Base-by-base conservation (phyloP, 2,888 invertebrate species). In the Amiota communis region DNA sequence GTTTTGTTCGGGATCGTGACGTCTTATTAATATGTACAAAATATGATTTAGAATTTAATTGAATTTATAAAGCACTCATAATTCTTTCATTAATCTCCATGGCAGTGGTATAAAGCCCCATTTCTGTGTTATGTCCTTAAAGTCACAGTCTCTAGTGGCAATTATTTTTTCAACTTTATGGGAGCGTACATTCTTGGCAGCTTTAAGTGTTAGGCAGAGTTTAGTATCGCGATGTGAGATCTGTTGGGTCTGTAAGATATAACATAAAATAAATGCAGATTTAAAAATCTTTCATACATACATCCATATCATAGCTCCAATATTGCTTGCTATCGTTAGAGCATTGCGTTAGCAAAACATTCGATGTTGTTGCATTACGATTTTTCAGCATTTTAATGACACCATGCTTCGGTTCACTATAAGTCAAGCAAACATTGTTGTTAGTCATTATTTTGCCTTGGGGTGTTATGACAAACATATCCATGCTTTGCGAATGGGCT, bases 351-450 rank as follows among this genome's bases (percentile, higher is more conserved):
- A 90, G 75, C 76, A 88, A 85, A 0, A 89, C 83, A 76, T 88
- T 87, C 8, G 88, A 84, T 9, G 77, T 77, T 13, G 87, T 86
- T 2, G 80, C 79, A 77, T 87, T 87, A 53, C 87, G 86, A 75
- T 80, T 88, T 56, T 81, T 83, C 1, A 88, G 74, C 73, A 82
- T 74, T 72, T 84, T 86, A 47, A 86, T 76, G 2, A 79, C 76
- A 9, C 80, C 82, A 20, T 79, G 81, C 46, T 82, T 85, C 1
- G 82, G 81, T 63, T 86, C 80, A 0, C 93, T 92, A 23, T 93
- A 93, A 84, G 97, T 96, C 73, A 97, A 90, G 81, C 97, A 97
- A 8, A 97, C 91, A 9, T 95, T 95, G 87, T 97, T 97, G 85
- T 97, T 96, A 0, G 95, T 95, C 95, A 96, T 96, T 70, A 97